Conservation (phyloP, 2,888 invertebrate species). For the Tiphia femorata region DNA sequence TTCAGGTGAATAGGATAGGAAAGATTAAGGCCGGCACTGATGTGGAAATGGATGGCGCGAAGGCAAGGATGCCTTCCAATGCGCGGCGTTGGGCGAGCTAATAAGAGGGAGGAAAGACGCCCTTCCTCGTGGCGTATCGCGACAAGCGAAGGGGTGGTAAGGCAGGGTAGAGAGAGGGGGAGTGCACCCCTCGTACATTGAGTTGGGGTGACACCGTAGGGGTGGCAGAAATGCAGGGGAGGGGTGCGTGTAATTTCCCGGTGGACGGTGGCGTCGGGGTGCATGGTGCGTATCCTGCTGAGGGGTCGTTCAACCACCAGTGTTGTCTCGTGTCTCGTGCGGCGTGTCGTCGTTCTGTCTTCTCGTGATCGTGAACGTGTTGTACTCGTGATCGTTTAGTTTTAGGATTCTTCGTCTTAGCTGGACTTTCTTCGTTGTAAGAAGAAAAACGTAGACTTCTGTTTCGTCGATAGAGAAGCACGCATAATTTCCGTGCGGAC, state of each 20-base stretch:
- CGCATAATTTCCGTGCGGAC: too few species aligned
- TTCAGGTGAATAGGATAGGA: slow-evolving; percentile 45
- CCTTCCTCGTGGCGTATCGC: slow-evolving; percentile 36
- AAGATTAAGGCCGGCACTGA: slow-evolving; percentile 39
- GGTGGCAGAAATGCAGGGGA: slow-evolving; percentile 37
- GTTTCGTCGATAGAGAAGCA: too few species aligned
- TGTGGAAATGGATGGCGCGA: slow-evolving; percentile 36
- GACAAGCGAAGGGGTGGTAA: slow-evolving; percentile 34
- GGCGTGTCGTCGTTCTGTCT: slow-evolving; percentile 57
- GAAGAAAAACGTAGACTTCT: too few species aligned
- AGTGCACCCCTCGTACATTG: slow-evolving; percentile 47
- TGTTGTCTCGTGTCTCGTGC: slow-evolving; percentile 65
- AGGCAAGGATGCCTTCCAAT: slow-evolving; percentile 26
- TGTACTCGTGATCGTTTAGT: slow-evolving; percentile 61
- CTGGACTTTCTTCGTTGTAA: too few species aligned
- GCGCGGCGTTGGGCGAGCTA: slow-evolving; percentile 39
- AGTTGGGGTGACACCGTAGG: slow-evolving; percentile 54
- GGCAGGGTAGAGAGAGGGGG: slow-evolving; percentile 36
- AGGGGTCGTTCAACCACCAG: slow-evolving; percentile 65
- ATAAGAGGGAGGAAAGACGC: slow-evolving; percentile 55
- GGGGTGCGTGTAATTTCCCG: slow-evolving; percentile 61
- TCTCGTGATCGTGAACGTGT: slow-evolving; percentile 60
- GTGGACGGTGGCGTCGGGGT: slow-evolving; percentile 61
- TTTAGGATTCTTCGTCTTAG: slow-evolving; percentile 38
- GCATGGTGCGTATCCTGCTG: slow-evolving; percentile 54